phyloP scores from a whole-genome alignment of 2,797 vertebrate species.

The Tragopan temminckii region DNA sequence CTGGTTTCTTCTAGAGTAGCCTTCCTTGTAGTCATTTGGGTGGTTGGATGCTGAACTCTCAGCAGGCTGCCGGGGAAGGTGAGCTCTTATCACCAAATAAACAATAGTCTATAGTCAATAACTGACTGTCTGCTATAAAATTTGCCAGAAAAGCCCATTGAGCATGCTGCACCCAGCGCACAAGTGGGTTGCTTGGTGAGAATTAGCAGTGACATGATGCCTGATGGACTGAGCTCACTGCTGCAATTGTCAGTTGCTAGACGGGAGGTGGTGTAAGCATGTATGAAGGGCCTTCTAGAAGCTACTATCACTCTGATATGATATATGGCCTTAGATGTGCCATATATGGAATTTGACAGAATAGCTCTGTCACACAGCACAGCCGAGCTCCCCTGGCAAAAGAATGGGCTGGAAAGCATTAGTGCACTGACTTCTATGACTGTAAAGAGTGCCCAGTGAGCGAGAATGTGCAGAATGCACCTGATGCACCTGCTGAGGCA shows the following conservation, averaged over 20 bases:
- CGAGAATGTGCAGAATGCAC: background rate
- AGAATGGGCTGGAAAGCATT: background rate
- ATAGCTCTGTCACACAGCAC: background rate
- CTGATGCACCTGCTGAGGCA: background rate
- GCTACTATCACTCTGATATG: background rate
- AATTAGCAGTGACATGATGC: background rate
- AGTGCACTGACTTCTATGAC: background rate
- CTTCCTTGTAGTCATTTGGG: background rate
- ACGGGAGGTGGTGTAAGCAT: background rate
- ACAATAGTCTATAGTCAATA: no score
- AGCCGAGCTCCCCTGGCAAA: background rate
- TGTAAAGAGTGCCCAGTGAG: accelerated
- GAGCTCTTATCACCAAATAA: background rate
- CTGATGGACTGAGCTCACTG: background rate
- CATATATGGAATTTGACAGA: no score
- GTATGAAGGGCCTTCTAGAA: background rate
- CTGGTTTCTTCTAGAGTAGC: background rate
- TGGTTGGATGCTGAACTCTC: background rate
- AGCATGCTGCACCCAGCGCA: background rate
- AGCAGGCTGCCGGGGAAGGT: background rate
- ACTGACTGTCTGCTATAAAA: no score
- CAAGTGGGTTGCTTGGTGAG: background rate
- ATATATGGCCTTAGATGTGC: background rate
- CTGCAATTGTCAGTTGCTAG: background rate
- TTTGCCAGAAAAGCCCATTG: no score